A percentile compares a stretch with the other conserved stretches of the same genome.
phyloP scores from a whole-genome alignment of 2,113 vertebrate genomes.

The Vulpes lagopus region DNA sequence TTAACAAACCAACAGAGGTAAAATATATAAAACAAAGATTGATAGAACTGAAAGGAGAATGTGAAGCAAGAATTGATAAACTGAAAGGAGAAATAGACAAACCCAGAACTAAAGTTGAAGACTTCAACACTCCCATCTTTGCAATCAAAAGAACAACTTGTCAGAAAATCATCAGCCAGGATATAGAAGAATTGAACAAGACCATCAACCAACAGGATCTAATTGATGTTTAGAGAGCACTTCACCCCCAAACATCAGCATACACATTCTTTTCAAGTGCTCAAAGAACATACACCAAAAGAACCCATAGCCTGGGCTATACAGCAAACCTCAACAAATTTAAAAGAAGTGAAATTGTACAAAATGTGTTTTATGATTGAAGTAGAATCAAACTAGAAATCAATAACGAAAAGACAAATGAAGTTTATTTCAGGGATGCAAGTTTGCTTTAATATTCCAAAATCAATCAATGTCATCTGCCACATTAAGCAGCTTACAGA shows the following conservation, averaged over 20 bases:
- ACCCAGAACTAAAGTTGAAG: neutral
- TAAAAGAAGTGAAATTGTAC: neutral
- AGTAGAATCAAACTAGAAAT: constrained; percentile 44
- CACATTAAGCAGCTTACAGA: neutral
- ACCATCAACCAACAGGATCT: neutral
- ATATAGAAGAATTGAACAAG: neutral
- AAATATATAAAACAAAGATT: neutral
- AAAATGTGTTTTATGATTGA: neutral
- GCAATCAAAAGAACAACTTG: neutral
- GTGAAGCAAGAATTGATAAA: neutral
- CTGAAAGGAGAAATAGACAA: neutral
- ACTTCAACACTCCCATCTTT: neutral
- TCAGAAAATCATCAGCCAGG: neutral
- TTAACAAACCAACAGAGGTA: neutral
- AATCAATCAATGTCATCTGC: constrained; percentile 25
- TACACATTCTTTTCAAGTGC: neutral
- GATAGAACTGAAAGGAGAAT: neutral
- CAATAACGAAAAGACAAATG: neutral
- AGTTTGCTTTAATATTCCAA: neutral
- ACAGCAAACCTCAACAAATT: neutral
- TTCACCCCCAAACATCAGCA: neutral
- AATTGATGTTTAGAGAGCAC: neutral
- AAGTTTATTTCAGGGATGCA: neutral
- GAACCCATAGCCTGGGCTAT: neutral
- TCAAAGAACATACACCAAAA: neutral